These are phyloP conservation scores for Cryptops parisi DNA, from an alignment of 2,888 invertebrate species.

Conservation along the genomic window DNA sequence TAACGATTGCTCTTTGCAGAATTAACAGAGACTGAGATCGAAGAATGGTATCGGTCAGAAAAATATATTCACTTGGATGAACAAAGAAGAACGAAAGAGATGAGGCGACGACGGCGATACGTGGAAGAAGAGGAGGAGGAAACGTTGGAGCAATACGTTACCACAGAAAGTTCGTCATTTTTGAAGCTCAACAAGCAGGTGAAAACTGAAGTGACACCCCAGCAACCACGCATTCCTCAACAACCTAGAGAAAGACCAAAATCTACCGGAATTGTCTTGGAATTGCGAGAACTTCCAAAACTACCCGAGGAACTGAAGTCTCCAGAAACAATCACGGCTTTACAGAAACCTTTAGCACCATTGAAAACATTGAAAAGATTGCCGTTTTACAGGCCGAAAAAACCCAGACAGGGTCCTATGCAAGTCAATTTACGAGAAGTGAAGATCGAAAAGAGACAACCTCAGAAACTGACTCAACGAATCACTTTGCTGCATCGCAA, in stretches of 20 bases:
- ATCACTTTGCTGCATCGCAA: background rate
- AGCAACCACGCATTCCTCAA: background rate
- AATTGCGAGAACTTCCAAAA: background rate
- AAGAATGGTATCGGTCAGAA: constrained; percentile 5
- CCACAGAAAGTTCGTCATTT: background rate
- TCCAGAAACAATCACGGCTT: background rate
- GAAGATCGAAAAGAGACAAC: background rate
- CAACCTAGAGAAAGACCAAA: background rate
- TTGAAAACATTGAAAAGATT: background rate
- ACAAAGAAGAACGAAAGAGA: background rate
- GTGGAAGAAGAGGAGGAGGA: constrained; percentile 4
- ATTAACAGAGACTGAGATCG: constrained; percentile 10
- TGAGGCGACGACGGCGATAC: background rate
- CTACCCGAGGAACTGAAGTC: background rate
- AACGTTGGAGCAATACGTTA: background rate
- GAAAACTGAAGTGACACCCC: constrained; percentile 4
- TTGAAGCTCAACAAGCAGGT: constrained; percentile 5
- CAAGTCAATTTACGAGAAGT: background rate
- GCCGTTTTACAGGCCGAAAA: background rate
- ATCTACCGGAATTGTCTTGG: background rate
- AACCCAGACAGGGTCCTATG: background rate
- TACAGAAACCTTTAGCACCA: background rate
- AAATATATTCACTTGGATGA: constrained; percentile 2
- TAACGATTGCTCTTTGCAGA: constrained; percentile 8
- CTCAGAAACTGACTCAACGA: background rate